Conservation (phyloP, 2,888 invertebrate genomes). For the Trichopoda pennipes region DNA sequence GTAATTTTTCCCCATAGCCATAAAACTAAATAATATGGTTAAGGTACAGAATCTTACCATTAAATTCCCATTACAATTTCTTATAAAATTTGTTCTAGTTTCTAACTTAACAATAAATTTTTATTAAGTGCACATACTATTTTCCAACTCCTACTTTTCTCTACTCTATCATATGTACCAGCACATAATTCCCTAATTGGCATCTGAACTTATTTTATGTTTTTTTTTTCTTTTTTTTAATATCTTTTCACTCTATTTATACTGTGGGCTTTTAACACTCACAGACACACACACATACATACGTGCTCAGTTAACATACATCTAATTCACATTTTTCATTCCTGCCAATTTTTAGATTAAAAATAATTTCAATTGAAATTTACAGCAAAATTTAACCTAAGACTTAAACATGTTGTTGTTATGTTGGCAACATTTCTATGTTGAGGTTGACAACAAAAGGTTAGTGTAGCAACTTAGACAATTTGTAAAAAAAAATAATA, state of each 20-base stretch:
- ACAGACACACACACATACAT: too few species aligned
- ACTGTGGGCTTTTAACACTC: not conserved
- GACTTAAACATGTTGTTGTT: constrained; percentile 26
- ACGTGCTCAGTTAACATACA: not conserved
- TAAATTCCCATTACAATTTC: not conserved
- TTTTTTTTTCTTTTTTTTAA: not conserved
- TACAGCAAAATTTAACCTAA: constrained; percentile 47
- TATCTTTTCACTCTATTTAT: constrained; percentile 5
- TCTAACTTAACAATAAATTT: not conserved
- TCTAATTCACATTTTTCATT: not conserved
- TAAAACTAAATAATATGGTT: too few species aligned
- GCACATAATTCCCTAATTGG: constrained; percentile 28
- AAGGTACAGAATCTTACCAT: too few species aligned
- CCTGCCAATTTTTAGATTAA: constrained; percentile 7
- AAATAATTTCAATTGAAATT: constrained; percentile 58
- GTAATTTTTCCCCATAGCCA: too few species aligned
- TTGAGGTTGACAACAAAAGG: constrained; percentile 12
- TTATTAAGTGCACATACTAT: not conserved
- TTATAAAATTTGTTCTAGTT: not conserved
- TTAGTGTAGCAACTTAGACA: constrained; percentile 45
- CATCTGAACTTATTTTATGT: constrained; percentile 11
- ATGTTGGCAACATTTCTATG: constrained; percentile 24
- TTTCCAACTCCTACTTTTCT: not conserved
- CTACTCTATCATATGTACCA: not conserved
- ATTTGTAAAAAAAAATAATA: constrained; percentile 22